Evolutionary conservation across 2,888 invertebrate genomes (phyloP), one percentile per base, ranked within the genome.

Genomic region (Xylota segnis): DNA sequence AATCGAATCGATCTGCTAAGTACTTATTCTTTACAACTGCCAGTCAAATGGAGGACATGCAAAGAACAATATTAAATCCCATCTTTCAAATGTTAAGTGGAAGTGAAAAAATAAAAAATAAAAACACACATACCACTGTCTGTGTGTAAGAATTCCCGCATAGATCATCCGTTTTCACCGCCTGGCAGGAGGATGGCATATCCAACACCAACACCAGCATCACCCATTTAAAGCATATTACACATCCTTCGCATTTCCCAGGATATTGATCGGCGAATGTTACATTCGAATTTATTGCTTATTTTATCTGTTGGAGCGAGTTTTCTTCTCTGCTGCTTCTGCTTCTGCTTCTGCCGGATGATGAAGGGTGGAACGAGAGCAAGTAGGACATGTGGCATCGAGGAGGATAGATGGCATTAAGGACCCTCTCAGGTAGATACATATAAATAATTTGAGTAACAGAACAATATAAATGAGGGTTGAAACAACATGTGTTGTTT

Each of bases 251-350:
- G 77, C 71, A 83, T 83, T 66, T 72, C 54, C 37, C 75, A 71
- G 84, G 75, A 84, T 81, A 84, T 84, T 84, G 84, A 84, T 74
- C 74, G 75, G 75, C 65, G 40, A 84, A 74, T 79, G 84, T 78
- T 63, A 78, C 81, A 81, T 75, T 70, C 75, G 81, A 84, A 84
- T 84, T 84, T 84, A 84, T 84, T 84, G 75, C 75, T 81, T 84
- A 76, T 81, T 84, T 84, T 84, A 84, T 81, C 70, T 81, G 50
- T 61, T 61, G 61, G 32, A 83, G 50, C 58, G 59, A 65, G 45
- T 75, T 29, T 16, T 32, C 50, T 10, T 23, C 16, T 23, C 23
- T 23, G 23, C 23, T 23, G 23, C 23, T 14, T 47, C 16, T 37
- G 37, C 7, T 40, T 54, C 12, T 56, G 63, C 14, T 40, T 2